Evolutionary conservation across 2,113 vertebrate species (phyloP).

Genomic region (Menidia beryllina): DNA sequence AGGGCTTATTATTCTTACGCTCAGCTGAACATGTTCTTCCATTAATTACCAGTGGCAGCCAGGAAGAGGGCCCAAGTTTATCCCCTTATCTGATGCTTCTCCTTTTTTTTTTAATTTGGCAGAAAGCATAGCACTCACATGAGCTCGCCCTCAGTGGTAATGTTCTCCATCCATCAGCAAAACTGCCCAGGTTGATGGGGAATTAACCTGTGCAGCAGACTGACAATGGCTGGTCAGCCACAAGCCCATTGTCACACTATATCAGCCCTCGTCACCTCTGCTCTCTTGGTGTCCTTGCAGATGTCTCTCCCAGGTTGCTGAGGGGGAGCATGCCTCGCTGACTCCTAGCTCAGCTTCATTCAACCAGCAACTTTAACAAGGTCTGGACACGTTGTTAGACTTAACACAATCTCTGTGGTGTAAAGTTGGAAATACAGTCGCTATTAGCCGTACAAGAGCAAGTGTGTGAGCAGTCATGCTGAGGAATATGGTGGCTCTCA

Average conservation of each 20-base stretch:
- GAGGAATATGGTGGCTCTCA: no score
- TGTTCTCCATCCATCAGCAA: conserved; percentile 68
- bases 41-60: conserved; percentile 66
- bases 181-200: conserved; percentile 48
- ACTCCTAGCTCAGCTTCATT: conserved; percentile 40
- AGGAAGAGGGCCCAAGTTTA: conserved; percentile 61
- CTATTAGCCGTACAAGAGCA: no score
- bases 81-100: conserved; percentile 69
- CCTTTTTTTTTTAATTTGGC: conserved; percentile 58
- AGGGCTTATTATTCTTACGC: conserved; percentile 56
- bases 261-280: conserved; percentile 43
- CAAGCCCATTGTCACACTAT: conserved; percentile 19
- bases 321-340: conserved; percentile 55
- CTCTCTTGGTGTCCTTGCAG: conserved; percentile 48
- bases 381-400: conserved; percentile 23
- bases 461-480: no score
- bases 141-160: conserved; percentile 49
- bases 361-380: conserved; percentile 37
- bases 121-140: conserved; percentile 45
- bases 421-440: no score
- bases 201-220: conserved; percentile 37
- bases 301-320: conserved; percentile 59
- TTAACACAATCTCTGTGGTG: conserved; percentile 18
- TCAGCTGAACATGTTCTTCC: conserved; percentile 51
- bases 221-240: conserved; percentile 54